Evolutionary conservation across 2,888 invertebrate species (phyloP).

Genomic region (Acronicta psi): DNA sequence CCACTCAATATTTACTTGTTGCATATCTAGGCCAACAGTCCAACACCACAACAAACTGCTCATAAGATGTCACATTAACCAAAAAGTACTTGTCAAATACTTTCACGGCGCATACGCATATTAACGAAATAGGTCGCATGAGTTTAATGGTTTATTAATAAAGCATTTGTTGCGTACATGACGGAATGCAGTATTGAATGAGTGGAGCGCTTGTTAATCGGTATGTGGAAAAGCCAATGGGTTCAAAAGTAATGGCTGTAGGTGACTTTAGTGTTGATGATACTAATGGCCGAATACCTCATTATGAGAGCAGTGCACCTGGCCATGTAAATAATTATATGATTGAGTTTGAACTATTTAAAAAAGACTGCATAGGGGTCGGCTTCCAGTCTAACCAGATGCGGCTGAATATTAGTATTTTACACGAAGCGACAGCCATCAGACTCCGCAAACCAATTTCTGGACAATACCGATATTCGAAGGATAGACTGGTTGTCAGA

Average conservation of each 20-base stretch:
- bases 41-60: conserved; percentile 11
- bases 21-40: conserved; percentile 37
- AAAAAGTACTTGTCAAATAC: conserved; percentile 43
- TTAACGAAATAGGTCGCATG: conserved; percentile 54
- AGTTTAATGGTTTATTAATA: conserved; percentile 59
- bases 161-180: conserved; percentile 40
- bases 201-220: conserved; percentile 28
- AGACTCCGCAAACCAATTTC: too few species aligned
- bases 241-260: neutral
- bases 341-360: too few species aligned
- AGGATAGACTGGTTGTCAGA: too few species aligned
- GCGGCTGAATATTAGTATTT: too few species aligned
- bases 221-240: conserved; percentile 15
- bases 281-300: neutral
- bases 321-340: too few species aligned
- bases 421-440: too few species aligned
- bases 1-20: conserved; percentile 12
- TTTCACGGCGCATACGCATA: conserved; percentile 35
- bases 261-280: neutral
- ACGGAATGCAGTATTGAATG: conserved; percentile 46
- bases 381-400: too few species aligned
- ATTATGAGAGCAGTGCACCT: neutral
- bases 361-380: too few species aligned
- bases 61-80: conserved; percentile 32
- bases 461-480: too few species aligned